Evolutionary conservation across 2,797 vertebrate species (phyloP), one percentile per base, ranked within the genome.

Genomic region (Parauchenoglanis ngamensis): DNA sequence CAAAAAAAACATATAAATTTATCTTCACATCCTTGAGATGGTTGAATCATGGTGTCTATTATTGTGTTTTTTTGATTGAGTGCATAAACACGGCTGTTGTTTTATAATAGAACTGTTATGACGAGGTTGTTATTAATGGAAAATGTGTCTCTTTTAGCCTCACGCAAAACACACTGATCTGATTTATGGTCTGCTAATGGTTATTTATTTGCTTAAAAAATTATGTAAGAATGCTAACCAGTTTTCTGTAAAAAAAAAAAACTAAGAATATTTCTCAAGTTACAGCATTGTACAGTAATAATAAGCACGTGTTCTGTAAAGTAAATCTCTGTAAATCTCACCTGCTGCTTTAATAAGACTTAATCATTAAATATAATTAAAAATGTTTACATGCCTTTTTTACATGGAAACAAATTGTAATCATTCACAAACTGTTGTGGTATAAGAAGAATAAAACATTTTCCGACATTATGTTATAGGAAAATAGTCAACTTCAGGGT

Each of bases 1-100:
- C 59, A 82, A 49, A 86, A 86, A 40, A 40, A 72, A 65, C 61
- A 49, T 59, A 72, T 13, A 4, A 7, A 8, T 81, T 73, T 57
- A 61, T 81, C 40, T 72, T 57, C 3, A 59, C 17, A 76, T 83
- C 79, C 7, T 44, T 46, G 13, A 63, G 25, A n/a, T 81, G n/a
- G 57, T 63, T 63, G 25, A 80, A 61, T 44, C 31, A n/a, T 7
- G 6, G 40, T n/a, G 79, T 44, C 40, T 46, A 57, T 63, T 13
- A 63, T 35, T 25, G 77, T 12, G 11, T 49, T 52, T 40, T 21
- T 72, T 49, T 78, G 28, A 78, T 21, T 10, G 28, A 56, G 52
- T 12, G 28, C 19, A 8, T 57, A 35, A 78, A 78, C 46, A 31
- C 4, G 28, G 28, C n/a, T 1, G 7, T 19, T 52, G 25, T 57